Base-by-base conservation (phyloP, 2,888 invertebrate genomes). In the Ariolimax columbianus region DNA sequence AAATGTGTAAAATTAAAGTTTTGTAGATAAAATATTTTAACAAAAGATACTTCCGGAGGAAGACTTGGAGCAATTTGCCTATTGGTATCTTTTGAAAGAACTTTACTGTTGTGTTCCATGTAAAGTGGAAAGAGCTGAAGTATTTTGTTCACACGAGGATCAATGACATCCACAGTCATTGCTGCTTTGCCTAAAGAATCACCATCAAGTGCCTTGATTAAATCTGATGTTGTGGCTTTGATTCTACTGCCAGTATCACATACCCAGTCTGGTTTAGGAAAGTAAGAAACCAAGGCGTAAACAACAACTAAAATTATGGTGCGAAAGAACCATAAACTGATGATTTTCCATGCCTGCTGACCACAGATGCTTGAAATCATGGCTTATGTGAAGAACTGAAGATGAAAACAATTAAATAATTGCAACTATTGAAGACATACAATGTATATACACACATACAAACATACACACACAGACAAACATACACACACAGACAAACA, bases 1-100 rank as follows among this genome's bases (percentile, higher is more conserved):
- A 80, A 80, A 70, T 70, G n/a, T n/a, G 66, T 33, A 70, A 80
- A 80, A 26, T 80, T 70, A 43, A 30, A 68, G 23, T 80, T 80
- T 36, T 68, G 70, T 47, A 80, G 26, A 51, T 70, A 1, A 80
- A 80, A 80, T 43, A 70, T 43, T 23, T 70, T 40, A 0, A 70
- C 80, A 0, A 26, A 17, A 19, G 79, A 79, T 1, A 30, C 40
- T 63, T 30, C 36, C 6, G 38, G n/a, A 26, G 33, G 23, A 59
- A 55, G 4, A 26, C 40, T n/a, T 63, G 26, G 66, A 40, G 59
- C 36, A 47, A 47, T 30, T 51, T 23, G 23, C 55, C 17, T 43
- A 73, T 14, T 77, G 30, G 9, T 33, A 11, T 11, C 4, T 14
- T 77, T 66, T 40, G 26, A 40, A 38, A 33, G 23, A 55, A 77